phyloP scores from a whole-genome alignment of 2,888 invertebrate genomes.

The Polyommatus iphigenia region DNA sequence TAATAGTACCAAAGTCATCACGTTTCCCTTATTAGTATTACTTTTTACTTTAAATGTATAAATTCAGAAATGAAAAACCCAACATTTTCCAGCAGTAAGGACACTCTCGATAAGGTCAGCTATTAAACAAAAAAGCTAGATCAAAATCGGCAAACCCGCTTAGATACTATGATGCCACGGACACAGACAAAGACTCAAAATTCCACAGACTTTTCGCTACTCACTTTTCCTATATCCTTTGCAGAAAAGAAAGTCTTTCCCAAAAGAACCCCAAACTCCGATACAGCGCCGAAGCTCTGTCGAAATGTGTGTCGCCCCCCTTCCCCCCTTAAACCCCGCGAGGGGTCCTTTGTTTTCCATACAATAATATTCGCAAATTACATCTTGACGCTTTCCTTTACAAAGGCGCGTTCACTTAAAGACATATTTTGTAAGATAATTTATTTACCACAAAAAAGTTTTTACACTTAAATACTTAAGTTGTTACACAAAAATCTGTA shows the following conservation, averaged over 20 bases:
- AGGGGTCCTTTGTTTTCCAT: slow-evolving; percentile 51
- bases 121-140: no score
- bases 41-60: no score
- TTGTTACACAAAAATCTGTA: slow-evolving; percentile 5
- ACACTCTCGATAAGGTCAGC: no score
- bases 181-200: not conserved
- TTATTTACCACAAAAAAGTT: not conserved
- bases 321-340: no score
- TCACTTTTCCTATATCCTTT: not conserved
- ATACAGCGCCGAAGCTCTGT: not conserved
- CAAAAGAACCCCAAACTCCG: not conserved
- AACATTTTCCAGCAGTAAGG: no score
- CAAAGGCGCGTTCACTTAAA: slow-evolving; percentile 29
- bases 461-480: not conserved
- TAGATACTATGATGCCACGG: not conserved
- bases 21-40: no score
- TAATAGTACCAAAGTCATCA: no score
- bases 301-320: slow-evolving; percentile 19
- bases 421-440: not conserved
- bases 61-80: no score
- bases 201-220: not conserved
- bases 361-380: slow-evolving; percentile 64
- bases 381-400: slow-evolving; percentile 38
- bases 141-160: not conserved
- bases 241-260: not conserved